Base-by-base conservation (phyloP, 2,888 invertebrate genomes). In the Ectemnius lituratus region DNA sequence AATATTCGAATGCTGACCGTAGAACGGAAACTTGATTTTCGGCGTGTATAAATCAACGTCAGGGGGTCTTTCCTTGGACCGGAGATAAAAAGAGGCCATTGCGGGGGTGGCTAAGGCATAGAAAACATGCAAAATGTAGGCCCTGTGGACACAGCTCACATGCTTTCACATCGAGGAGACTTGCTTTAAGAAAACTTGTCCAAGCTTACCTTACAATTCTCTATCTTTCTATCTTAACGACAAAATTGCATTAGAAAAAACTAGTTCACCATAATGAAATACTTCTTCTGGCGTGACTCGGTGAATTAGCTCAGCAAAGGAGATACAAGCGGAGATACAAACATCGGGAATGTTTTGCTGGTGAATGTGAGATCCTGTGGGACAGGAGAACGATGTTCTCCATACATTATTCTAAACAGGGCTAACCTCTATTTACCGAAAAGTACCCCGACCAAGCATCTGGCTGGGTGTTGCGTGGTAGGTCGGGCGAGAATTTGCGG, bases 1-100 rank as follows among this genome's bases (percentile, higher is more conserved):
- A 85, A 87, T 88, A 88, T 88, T 88, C 88, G 88, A 88, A 88
- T 86, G 84, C 81, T 80, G 85, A 82, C 85, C 86, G 80, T 78
- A 82, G 83, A 81, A 79, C 78, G 78, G 65, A 81, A 86, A 88
- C 86, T 84, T 84, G 86, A 87, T 88, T 88, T 86, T 73, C 82
- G 58, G 72, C 79, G 73, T 72, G 73, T 80, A 85, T 83, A 84
- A 86, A 86, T 87, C 86, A 83, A 83, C 81, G 82, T 84, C 78
- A 69, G 71, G 67, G 63, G 52, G 73, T 37, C n/a, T 71, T 66
- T 70, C 75, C 79, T 79, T 72, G 70, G 77, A 71, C 63, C 73
- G 69, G 52, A 66, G 64, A 62, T 76, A 28, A 79, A 75, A 76
- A 75, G 76, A 75, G 60, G 63, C 58, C 46, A 65, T 72, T 66